phyloP scores from a whole-genome alignment of 2,888 invertebrate species.

The Mythimna impura region DNA sequence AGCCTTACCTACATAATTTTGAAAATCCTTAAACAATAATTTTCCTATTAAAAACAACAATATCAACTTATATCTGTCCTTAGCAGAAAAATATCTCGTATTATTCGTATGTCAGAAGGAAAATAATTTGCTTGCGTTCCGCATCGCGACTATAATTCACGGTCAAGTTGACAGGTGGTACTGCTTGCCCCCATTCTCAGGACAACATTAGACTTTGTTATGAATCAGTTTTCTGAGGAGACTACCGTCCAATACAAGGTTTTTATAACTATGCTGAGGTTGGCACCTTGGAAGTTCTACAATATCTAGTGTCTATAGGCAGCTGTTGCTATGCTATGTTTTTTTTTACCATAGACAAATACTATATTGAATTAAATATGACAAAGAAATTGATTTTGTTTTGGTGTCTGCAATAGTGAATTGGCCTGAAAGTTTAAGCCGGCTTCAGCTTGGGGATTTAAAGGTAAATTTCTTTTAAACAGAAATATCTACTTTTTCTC shows the following conservation, averaged over 20 bases:
- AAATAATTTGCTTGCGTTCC: slow-evolving; percentile 49
- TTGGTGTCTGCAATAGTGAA: neutral
- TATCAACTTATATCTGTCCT: neutral
- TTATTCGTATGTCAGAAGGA: slow-evolving; percentile 10
- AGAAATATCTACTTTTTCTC: too few relatives aligned
- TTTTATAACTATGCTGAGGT: slow-evolving; percentile 22
- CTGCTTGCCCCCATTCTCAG: slow-evolving; percentile 54
- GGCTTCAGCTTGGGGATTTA: too few relatives aligned
- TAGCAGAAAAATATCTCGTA: neutral
- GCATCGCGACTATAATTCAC: slow-evolving; percentile 52
- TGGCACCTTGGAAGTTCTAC: slow-evolving; percentile 21
- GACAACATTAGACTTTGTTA: slow-evolving; percentile 36
- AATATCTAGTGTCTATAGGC: slow-evolving; percentile 7
- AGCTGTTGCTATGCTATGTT: neutral
- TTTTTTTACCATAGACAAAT: slow-evolving; percentile 1
- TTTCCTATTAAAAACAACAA: neutral
- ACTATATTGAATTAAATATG: neutral
- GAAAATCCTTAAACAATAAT: neutral
- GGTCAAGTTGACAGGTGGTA: slow-evolving; percentile 56
- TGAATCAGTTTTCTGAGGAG: slow-evolving; percentile 40
- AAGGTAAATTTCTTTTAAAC: too few relatives aligned
- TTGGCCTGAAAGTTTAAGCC: too few relatives aligned
- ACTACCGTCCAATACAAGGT: slow-evolving; percentile 26
- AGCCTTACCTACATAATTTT: neutral
- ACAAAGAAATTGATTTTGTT: neutral